Base-by-base conservation (phyloP, 2,888 invertebrate genomes). In the Synergus umbraculus region DNA sequence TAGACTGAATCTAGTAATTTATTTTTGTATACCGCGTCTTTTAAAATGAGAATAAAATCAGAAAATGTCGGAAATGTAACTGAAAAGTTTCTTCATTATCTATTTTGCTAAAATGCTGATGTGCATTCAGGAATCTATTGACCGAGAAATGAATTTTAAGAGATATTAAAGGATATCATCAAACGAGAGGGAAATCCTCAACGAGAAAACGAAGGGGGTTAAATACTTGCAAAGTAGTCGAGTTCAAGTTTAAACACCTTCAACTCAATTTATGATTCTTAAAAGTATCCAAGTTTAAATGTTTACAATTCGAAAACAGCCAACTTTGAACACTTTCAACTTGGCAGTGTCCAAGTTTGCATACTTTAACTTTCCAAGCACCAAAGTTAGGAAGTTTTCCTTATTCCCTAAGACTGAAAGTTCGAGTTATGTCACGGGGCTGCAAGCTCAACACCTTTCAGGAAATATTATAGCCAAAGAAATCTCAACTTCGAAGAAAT, bases 1-100 rank as follows among this genome's bases (percentile, higher is more conserved):
- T 65, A 22, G 67, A 58, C 15, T 60, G 78, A 78, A 76, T 58
- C 78, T 54, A 46, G 80, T 79, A 85, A 86, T 87, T 87, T 87
- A 84, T 86, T 82, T 85, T 82, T 69, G 76, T 67, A 80, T 77
- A 37, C n/a, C 54, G 5, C 22, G 44, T 7, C 13, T 67, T 10
- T 2, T n/a, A 46, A 58, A 0, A 9, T 18, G 18, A 18, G 58
- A 58, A 18, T 37, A 37, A 37, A 5, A 7, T 37, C 37, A 54
- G 7, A 54, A 54, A n/a, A 5, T 7, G 2, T n/a, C n/a, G n/a
- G 54, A 8, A 58, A 9, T n/a, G n/a, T 9, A n/a, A 10, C 4
- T 58, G 4, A 58, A 58, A 18, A 9, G n/a, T n/a, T 54, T 18
- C 3, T 54, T n/a, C 2, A 49, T 13, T 9, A 2, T 58, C 18